Evolutionary conservation across 2,888 invertebrate genomes (phyloP).

Genomic region (Pyrocoelia pectoralis): DNA sequence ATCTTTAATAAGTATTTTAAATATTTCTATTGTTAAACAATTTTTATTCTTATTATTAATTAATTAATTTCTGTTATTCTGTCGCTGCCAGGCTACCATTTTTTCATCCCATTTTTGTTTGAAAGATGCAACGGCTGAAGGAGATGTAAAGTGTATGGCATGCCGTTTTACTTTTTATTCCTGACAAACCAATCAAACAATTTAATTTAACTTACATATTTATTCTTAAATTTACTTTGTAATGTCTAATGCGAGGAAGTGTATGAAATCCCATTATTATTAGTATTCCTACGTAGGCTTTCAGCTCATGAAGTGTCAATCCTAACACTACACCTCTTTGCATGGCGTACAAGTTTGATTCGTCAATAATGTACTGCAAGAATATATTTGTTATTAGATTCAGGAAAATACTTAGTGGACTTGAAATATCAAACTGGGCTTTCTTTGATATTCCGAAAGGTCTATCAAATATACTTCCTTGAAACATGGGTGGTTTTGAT

Average conservation of each 20-base stretch:
- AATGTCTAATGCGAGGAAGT: background rate
- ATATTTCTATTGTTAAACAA: too few species aligned
- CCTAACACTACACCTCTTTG: background rate
- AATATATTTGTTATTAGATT: background rate
- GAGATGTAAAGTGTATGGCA: too few species aligned
- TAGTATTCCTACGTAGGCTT: slow-evolving; percentile 2
- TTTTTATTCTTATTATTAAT: too few species aligned
- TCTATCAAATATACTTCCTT: background rate
- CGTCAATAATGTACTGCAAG: slow-evolving; percentile 6
- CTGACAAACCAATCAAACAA: too few species aligned
- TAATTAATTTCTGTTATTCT: too few species aligned
- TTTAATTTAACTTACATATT: too few species aligned
- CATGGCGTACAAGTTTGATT: slow-evolving; percentile 8
- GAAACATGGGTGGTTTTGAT: background rate
- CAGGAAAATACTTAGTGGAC: background rate
- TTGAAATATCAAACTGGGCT: background rate
- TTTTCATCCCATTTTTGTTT: too few species aligned
- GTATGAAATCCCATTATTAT: slow-evolving; percentile 13
- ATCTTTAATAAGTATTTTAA: too few species aligned
- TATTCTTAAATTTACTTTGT: background rate
- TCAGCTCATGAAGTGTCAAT: background rate
- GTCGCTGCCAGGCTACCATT: too few species aligned
- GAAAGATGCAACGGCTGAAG: too few species aligned
- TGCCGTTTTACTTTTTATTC: too few species aligned
- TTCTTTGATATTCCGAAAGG: background rate